Evolutionary conservation across 30 jellyfish, hydroid and myxozoan species (phyloP), one percentile per base, ranked within the genome.

Genomic region (Hydractinia symbiolongicarpus): DNA sequence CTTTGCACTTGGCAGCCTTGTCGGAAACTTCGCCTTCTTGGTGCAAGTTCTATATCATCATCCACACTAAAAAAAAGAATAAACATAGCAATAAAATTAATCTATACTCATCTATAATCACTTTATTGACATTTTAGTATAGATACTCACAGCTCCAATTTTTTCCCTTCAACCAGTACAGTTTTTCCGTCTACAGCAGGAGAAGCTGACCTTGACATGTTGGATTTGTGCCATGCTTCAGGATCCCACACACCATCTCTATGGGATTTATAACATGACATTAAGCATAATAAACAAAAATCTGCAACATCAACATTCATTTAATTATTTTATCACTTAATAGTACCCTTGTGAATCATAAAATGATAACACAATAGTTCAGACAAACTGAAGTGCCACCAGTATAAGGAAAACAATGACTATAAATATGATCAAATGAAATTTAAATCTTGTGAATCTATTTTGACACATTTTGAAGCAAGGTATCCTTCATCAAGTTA

Each of bases 181-280:
- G 81, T 57, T 81, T 79, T 87, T 16, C 94, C 90, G 15, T 87
- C 94, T 20, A 80, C 94, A 4, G 88, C 82, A 20, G 98, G 96
- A 5, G 98, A 86, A 50, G 94, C 83, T 20, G 94, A 51, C 53
- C 96, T 80, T 20, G 98, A 93, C 7, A 86, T 14, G 14, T 83
- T 83, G 14, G 95, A 81, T 49, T 81, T 71, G 78, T 87, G 96
- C 98, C 98, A 93, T 49, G 94, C 95, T 40, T 68, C 89, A n/a
- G 96, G 96, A 76, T 87, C 95, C 98, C 98, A 93, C 13, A 83
- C 84, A 51, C 98, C 96, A 84, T 87, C 86, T 30, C 98, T 91
- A 17, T 5, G 40, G 44, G 79, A 5, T 50, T 52, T 44, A 53
- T 30, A 8, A 20, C 55, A 17, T 44, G 56, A 5, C 4, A 54